These are phyloP conservation scores for Mermis nigrescens DNA, from an alignment of 2,888 invertebrate genomes.

Conservation along the genomic window DNA sequence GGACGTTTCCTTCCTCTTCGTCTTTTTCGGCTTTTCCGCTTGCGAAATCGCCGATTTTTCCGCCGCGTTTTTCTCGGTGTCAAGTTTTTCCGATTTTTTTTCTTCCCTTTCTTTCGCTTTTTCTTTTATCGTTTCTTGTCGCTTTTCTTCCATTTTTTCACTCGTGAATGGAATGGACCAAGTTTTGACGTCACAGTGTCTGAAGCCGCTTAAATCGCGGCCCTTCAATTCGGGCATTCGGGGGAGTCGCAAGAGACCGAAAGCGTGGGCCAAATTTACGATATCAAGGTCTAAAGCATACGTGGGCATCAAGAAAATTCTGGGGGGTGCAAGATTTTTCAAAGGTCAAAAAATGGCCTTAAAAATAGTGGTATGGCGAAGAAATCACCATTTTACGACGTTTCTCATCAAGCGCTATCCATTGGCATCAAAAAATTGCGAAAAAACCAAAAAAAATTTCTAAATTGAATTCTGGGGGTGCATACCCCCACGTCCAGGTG, in stretches of 20 bases:
- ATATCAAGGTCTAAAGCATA: slow-evolving; percentile 56
- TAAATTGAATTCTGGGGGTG: too few relatives aligned
- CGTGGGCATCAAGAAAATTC: too few relatives aligned
- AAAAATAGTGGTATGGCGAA: too few relatives aligned
- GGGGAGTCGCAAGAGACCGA: slow-evolving; percentile 71
- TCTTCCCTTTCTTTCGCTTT: slow-evolving; percentile 4
- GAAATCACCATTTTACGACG: too few relatives aligned
- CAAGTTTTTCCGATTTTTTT: slow-evolving; percentile 5
- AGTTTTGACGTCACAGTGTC: slow-evolving; percentile 23
- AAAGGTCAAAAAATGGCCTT: too few relatives aligned
- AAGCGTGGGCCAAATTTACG: slow-evolving; percentile 60
- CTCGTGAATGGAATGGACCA: slow-evolving; percentile 20
- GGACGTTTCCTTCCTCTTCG: slow-evolving; percentile 9
- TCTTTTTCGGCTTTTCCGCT: slow-evolving; percentile 4
- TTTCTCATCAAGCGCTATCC: too few relatives aligned
- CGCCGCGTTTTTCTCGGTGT: slow-evolving; percentile 5
- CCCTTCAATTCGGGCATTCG: slow-evolving; percentile 67
- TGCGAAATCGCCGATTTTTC: neutral
- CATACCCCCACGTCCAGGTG: too few relatives aligned
- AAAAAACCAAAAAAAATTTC: too few relatives aligned
- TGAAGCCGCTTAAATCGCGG: slow-evolving; percentile 19
- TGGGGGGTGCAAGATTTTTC: too few relatives aligned
- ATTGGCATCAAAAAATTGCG: too few relatives aligned
- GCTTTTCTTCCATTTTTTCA: slow-evolving; percentile 12
- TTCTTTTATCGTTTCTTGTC: neutral